Conservation (phyloP, 2,797 vertebrate genomes). For the Nyctibius grandis region DNA sequence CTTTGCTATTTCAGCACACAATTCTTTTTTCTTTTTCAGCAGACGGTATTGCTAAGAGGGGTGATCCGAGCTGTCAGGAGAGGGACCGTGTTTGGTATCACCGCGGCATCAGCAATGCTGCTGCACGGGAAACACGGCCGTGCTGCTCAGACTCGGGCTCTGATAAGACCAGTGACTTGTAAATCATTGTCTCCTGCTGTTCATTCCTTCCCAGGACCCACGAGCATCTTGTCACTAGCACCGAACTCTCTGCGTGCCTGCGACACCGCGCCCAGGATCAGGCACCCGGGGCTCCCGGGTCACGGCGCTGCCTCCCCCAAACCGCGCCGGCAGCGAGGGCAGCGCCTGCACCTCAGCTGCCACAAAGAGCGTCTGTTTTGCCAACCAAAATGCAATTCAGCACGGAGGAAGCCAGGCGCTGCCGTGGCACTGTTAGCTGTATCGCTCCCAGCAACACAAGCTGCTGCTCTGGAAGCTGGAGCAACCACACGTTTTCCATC, state of each 20-base stretch:
- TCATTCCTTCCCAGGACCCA: neutral
- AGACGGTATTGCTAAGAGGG: neutral
- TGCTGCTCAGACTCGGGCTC: neutral
- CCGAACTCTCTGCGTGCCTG: fast-evolving
- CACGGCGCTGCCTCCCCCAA: neutral
- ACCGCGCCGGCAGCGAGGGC: neutral
- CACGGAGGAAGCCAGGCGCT: neutral
- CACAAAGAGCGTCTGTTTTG: neutral
- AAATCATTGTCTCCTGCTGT: neutral
- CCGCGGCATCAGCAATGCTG: neutral
- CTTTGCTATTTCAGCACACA: neutral
- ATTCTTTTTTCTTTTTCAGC: neutral
- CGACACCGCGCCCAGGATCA: fast-evolving
- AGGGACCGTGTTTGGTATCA: fast-evolving
- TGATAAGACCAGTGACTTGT: neutral
- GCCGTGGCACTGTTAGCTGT: neutral
- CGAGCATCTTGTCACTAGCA: neutral
- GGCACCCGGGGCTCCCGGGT: fast-evolving
- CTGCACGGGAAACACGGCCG: fast-evolving
- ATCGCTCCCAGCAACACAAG: neutral
- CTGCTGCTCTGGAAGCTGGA: neutral
- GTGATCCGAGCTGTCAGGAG: neutral
- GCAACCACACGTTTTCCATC: fast-evolving
- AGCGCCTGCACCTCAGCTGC: neutral
- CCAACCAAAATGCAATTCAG: neutral